phyloP scores from a whole-genome alignment of 2,888 invertebrate species.

The Scaptomyza cyrtandrae region DNA sequence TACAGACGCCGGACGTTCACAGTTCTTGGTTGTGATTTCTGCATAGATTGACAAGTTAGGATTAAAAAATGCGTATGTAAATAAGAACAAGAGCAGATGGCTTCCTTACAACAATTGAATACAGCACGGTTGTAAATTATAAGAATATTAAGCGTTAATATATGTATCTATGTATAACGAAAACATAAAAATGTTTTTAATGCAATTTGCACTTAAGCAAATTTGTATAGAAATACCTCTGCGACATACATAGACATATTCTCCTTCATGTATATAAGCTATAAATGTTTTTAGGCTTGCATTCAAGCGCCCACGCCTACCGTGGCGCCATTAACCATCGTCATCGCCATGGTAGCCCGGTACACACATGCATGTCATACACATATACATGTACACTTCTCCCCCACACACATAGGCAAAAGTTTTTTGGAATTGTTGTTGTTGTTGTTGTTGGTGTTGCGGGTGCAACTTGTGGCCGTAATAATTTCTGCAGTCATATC shows the following conservation, averaged over 20 bases:
- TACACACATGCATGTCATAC: not conserved
- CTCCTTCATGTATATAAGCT: not conserved
- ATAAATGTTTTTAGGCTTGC: slow-evolving; percentile 2
- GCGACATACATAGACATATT: not conserved
- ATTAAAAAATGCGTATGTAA: too few species aligned
- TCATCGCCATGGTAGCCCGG: slow-evolving; percentile 29
- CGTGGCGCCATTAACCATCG: slow-evolving; percentile 39
- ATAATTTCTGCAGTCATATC: slow-evolving; percentile 74
- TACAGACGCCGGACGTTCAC: too few species aligned
- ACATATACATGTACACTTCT: not conserved
- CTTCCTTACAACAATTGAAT: too few species aligned
- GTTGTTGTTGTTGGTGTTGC: slow-evolving; percentile 14
- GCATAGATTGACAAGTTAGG: too few species aligned
- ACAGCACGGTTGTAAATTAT: too few species aligned
- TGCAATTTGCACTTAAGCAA: slow-evolving; percentile 1
- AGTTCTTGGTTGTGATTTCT: too few species aligned
- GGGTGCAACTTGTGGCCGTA: slow-evolving; percentile 46
- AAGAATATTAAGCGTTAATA: too few species aligned
- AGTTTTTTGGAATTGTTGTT: slow-evolving; percentile 22
- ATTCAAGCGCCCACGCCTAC: slow-evolving; percentile 17
- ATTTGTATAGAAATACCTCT: not conserved
- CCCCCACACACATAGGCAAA: not conserved
- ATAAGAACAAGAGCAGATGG: too few species aligned
- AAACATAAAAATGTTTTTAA: too few species aligned
- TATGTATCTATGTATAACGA: too few species aligned